These are phyloP conservation scores for Autographa pulchrina DNA, from an alignment of 2,888 invertebrate genomes.

Conservation along the genomic window DNA sequence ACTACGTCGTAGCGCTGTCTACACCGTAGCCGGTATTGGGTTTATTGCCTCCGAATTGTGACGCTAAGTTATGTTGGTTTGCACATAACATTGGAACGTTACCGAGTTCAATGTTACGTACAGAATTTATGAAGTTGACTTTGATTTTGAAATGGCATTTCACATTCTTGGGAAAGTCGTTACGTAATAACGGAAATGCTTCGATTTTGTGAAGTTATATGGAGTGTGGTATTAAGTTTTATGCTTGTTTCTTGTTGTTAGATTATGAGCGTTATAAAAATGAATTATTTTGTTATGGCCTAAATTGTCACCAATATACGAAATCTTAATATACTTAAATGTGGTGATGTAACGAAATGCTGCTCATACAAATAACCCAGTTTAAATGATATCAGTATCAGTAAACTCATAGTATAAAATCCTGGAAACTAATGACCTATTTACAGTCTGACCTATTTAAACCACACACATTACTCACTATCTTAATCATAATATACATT, in stretches of 20 bases:
- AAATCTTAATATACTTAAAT: not conserved
- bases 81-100: constrained; percentile 49
- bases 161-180: constrained; percentile 18
- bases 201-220: not conserved
- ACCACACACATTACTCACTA: not conserved
- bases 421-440: not conserved
- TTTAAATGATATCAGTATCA: not conserved
- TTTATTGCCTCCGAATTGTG: constrained; percentile 57
- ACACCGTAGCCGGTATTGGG: constrained; percentile 44
- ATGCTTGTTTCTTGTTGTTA: not conserved
- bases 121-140: constrained; percentile 44
- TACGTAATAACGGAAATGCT: constrained; percentile 4
- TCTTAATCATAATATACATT: not conserved
- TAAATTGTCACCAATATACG: not conserved
- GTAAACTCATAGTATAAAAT: not conserved
- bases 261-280: not conserved
- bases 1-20: constrained; percentile 38
- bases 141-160: constrained; percentile 48
- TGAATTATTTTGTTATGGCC: not conserved
- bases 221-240: not conserved
- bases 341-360: not conserved
- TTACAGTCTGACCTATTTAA: not conserved
- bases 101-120: constrained; percentile 26
- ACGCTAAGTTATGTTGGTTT: constrained; percentile 48
- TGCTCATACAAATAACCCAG: too few species aligned